Conservation (phyloP, 2,113 vertebrate genomes). For the Cynopterus brachyotis region DNA sequence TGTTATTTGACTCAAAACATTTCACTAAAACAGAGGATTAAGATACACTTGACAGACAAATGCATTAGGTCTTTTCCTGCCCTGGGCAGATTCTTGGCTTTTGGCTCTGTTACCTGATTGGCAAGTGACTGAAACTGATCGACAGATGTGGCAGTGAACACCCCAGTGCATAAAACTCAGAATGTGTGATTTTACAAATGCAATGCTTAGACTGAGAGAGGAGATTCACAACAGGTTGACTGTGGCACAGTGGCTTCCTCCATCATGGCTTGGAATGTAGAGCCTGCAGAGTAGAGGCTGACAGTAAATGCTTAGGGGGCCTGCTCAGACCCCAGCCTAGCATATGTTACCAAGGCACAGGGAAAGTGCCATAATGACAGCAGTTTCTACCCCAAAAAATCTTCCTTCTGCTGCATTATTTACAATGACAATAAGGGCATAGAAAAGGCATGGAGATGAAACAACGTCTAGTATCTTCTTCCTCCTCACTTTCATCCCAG, state of each 20-base stretch:
- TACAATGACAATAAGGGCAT: neutral
- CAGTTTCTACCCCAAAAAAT: neutral
- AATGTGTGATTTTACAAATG: constrained; percentile 40
- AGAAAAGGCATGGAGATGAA: neutral
- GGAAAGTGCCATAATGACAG: neutral
- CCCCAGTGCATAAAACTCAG: neutral
- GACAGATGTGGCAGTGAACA: constrained; percentile 41
- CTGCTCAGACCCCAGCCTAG: neutral
- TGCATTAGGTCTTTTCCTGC: constrained; percentile 45
- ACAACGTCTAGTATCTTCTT: neutral
- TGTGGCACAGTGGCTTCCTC: too few relatives aligned
- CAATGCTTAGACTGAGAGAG: neutral
- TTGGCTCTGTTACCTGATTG: constrained; percentile 47
- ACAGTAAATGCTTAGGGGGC: neutral
- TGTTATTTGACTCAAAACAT: constrained; percentile 52
- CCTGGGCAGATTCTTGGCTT: constrained; percentile 51
- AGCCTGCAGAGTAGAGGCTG: neutral
- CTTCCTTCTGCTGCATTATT: neutral
- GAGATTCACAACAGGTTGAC: neutral
- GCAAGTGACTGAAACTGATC: constrained; percentile 53
- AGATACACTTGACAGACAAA: constrained; percentile 56
- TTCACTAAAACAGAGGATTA: constrained; percentile 52
- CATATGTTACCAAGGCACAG: neutral
- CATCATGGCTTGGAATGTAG: neutral
- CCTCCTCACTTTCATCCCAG: neutral